Base-by-base conservation (phyloP, 2,888 invertebrate species). In the Synergus laeviventris region DNA sequence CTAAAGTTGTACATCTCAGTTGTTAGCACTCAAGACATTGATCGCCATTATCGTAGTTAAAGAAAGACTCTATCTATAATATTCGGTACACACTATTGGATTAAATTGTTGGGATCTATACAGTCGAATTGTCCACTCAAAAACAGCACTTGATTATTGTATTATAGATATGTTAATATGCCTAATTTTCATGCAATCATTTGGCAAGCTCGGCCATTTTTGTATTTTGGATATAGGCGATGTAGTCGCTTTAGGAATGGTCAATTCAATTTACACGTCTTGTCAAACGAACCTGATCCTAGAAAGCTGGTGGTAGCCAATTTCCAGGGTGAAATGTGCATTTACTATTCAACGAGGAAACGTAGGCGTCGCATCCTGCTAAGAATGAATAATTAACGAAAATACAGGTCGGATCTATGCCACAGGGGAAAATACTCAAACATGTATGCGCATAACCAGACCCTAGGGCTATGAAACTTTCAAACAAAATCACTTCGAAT, bases 321-420 rank as follows among this genome's bases (percentile, higher is more conserved):
- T 80, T 80, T 78, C 77, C 73, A 76, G 77, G 66, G 77, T 74
- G 75, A 78, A 81, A 81, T 77, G 78, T 62, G 74, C 78, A 76
- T 54, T 74, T 74, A 66, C 80, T 76, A 76, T 80, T 76, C 75
- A 76, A 54, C 73, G 66, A 77, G 76, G 74, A 77, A 77, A 76
- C 64, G 76, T 75, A 80, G 76, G 78, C 77, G 73, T 74, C 74
- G 76, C 76, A 79, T 79, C 76, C 74, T 76, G 79, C 76, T 70
- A 76, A 74, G 77, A 76, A 81, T 79, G 78, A 79, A 78, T 81
- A 79, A 81, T 79, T 81, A 81, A 81, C 81, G 81, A 81, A 81
- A 81, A 81, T 76, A 79, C 78, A 75, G 77, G 81, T 70, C 70
- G 49, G 49, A 70, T 54, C 70, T 70, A 36, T 49, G 49, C 45